phyloP scores from a whole-genome alignment of 2,113 vertebrate genomes.

The Atlantisia rogersi region DNA sequence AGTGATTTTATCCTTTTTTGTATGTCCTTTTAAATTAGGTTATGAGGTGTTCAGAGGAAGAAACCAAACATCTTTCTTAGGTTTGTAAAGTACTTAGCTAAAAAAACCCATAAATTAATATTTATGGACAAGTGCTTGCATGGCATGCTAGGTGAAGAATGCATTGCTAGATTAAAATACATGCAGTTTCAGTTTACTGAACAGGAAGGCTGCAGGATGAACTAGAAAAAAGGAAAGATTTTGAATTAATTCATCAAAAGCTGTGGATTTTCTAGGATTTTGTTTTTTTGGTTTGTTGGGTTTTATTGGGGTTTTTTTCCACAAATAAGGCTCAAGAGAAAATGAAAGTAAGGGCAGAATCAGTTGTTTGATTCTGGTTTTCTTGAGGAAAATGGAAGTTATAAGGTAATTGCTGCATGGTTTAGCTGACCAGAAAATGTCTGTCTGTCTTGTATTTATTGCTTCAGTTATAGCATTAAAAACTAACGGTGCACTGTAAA shows the following conservation, averaged over 20 bases:
- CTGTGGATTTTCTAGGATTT: background rate
- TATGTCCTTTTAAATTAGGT: background rate
- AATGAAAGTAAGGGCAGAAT: background rate
- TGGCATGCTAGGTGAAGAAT: background rate
- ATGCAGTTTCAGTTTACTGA: background rate
- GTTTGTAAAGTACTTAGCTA: background rate
- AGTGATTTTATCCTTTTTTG: background rate
- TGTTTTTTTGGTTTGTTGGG: too few relatives aligned
- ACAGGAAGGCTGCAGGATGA: background rate
- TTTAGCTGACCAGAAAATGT: background rate
- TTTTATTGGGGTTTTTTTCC: background rate
- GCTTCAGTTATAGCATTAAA: background rate
- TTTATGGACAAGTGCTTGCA: background rate
- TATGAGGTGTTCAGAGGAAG: background rate
- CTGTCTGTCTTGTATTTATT: background rate
- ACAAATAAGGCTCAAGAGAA: background rate
- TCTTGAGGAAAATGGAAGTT: background rate
- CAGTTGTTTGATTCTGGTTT: background rate
- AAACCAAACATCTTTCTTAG: background rate
- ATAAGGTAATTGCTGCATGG: background rate
- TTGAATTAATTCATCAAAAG: background rate
- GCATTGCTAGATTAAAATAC: background rate
- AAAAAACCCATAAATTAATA: background rate
- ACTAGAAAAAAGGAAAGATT: background rate
- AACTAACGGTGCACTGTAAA: background rate